Evolutionary conservation across 1,140 invertebrate species (phyloP).

Genomic region (Antheraea mylitta): DNA sequence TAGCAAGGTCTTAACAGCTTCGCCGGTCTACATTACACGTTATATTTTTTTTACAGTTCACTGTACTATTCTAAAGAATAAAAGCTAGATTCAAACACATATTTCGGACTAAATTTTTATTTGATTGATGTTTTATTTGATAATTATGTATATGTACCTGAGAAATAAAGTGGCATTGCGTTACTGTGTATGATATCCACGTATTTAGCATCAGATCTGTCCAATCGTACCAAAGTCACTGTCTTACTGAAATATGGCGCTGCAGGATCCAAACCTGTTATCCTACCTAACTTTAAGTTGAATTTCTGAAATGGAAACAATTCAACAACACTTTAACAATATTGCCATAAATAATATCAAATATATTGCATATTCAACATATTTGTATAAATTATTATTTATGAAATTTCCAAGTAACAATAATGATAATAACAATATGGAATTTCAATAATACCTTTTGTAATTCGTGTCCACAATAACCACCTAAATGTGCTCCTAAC

Average conservation of each 20-base stretch:
- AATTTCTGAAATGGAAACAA: constrained; percentile 75
- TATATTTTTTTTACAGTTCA: no score
- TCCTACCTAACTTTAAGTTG: constrained; percentile 83
- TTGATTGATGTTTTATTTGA: no score
- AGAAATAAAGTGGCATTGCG: constrained; percentile 88
- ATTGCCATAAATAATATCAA: no score
- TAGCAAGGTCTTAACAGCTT: no score
- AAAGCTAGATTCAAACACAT: no score
- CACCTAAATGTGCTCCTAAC: constrained; percentile 91
- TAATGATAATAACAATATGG: not conserved
- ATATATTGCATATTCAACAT: no score
- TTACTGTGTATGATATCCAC: constrained; percentile 95
- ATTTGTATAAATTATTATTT: no score
- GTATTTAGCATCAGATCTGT: constrained; percentile 90
- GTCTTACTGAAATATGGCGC: constrained; percentile 94
- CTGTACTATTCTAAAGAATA: no score
- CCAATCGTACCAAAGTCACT: constrained; percentile 88
- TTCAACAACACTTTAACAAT: not conserved
- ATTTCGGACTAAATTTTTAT: no score
- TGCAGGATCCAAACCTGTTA: constrained; percentile 92
- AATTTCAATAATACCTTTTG: constrained; percentile 72
- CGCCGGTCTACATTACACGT: no score
- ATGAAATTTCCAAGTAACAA: not conserved
- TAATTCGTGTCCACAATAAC: constrained; percentile 89
- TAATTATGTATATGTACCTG: constrained; percentile 71